Conservation (phyloP, 37 sponge, comb jelly and placozoan genomes). For the Beroe forskalii region DNA sequence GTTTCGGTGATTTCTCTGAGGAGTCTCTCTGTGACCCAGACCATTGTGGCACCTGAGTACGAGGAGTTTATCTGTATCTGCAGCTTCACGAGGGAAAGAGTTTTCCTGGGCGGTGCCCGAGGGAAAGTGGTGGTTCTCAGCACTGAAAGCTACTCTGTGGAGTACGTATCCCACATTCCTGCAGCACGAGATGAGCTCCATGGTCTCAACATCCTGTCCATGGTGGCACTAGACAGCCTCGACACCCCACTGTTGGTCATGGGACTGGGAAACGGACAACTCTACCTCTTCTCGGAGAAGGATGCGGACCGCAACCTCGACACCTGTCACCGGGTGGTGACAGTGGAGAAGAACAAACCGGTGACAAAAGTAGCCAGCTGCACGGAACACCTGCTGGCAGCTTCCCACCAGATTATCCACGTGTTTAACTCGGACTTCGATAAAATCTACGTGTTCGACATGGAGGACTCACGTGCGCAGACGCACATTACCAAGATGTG, state of each 20-base stretch:
- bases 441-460: conserved; percentile 14
- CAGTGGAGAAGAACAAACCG: conserved; percentile 14
- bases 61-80: conserved; percentile 3
- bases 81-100: background rate
- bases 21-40: background rate
- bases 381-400: background rate
- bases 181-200: background rate
- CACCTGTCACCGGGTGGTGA: background rate
- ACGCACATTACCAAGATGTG: conserved; percentile 44
- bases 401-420: conserved; percentile 21
- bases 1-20: conserved; percentile 13
- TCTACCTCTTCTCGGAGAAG: background rate
- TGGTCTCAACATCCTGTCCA: conserved; percentile 3
- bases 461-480: background rate
- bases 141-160: background rate
- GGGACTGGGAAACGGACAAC: conserved; percentile 40
- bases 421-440: conserved; percentile 26
- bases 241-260: conserved; percentile 9
- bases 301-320: background rate
- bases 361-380: background rate
- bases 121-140: conserved; percentile 4
- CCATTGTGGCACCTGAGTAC: background rate
- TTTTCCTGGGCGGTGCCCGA: background rate
- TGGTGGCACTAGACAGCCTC: background rate
- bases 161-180: background rate